Evolutionary conservation across 2,113 vertebrate genomes (phyloP).

Genomic region (Nothocercus nigrocapillus): DNA sequence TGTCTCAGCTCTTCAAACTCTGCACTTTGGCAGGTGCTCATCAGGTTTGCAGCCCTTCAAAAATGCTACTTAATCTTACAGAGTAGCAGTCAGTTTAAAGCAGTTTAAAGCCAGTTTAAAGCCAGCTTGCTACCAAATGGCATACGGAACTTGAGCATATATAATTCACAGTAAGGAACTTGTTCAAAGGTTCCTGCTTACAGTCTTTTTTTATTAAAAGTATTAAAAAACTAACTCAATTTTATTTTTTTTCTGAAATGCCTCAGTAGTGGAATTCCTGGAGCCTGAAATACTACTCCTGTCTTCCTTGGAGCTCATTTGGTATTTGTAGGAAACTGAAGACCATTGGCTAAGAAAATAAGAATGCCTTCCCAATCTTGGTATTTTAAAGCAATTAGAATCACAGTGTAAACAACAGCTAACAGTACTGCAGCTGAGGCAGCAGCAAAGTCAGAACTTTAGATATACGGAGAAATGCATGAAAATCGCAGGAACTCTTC

Average conservation of each 20-base stretch:
- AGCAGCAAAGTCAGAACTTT: neutral
- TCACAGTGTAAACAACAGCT: neutral
- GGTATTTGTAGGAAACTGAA: neutral
- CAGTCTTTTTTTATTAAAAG: neutral
- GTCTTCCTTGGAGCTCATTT: neutral
- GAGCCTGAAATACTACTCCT: neutral
- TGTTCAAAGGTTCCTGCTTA: neutral
- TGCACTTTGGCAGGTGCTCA: neutral
- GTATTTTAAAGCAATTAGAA: neutral
- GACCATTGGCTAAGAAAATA: neutral
- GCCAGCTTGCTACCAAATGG: neutral
- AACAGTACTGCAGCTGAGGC: neutral
- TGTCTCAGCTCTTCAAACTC: neutral
- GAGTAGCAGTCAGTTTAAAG: neutral
- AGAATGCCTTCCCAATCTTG: neutral
- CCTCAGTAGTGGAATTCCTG: neutral
- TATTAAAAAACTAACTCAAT: neutral
- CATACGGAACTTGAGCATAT: no score
- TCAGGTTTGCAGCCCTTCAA: neutral
- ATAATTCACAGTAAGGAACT: neutral
- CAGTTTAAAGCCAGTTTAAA: neutral
- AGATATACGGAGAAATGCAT: neutral
- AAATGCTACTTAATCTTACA: neutral
- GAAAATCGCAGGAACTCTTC: neutral
- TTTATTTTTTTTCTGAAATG: neutral